Evolutionary conservation across 2,113 vertebrate species (phyloP).

Genomic region (Cavia aperea): DNA sequence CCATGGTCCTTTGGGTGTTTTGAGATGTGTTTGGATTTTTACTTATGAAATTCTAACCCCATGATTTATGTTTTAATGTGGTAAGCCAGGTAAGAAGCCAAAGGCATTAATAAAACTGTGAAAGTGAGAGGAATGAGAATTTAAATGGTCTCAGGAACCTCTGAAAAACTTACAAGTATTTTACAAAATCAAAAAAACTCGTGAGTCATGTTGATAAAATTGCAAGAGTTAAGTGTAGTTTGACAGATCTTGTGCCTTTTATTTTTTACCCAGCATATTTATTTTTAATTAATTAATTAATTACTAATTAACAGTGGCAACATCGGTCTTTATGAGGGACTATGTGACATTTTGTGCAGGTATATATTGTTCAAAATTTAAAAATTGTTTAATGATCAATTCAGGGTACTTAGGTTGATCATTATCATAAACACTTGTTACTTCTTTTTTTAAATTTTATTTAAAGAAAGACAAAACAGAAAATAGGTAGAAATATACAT

Average conservation of each 20-base stretch:
- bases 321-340: neutral
- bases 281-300: neutral
- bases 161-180: neutral
- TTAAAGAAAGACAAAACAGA: too few species aligned
- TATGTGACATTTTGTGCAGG: neutral
- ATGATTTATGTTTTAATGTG: neutral
- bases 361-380: neutral
- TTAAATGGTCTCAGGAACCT: neutral
- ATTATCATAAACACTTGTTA: too few species aligned
- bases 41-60: neutral
- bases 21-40: neutral
- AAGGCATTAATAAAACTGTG: neutral
- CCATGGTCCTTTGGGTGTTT: neutral
- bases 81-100: neutral
- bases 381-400: neutral
- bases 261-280: neutral
- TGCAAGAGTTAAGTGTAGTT: neutral
- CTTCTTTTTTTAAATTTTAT: too few species aligned
- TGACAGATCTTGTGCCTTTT: neutral
- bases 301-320: neutral
- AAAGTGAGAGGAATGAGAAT: neutral
- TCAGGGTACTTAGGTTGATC: too few species aligned
- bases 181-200: neutral
- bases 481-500: too few species aligned
- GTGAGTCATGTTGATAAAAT: neutral